Conservation (phyloP, 2,797 vertebrate genomes). For the Dendrocincla fuliginosa region DNA sequence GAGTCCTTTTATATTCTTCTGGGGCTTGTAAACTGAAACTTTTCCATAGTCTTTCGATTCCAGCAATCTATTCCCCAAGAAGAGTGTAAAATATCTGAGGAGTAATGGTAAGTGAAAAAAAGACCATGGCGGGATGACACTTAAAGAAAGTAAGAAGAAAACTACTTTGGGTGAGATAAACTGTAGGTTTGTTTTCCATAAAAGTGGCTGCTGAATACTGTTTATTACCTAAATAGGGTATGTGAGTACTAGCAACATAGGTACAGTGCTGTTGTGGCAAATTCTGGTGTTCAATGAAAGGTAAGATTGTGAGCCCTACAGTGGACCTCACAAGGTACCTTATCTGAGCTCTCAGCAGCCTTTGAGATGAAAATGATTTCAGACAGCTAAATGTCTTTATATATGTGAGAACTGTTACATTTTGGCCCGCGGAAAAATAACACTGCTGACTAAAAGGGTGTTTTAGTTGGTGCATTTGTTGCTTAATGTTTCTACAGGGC, state of each 20-base stretch:
- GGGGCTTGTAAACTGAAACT: background rate
- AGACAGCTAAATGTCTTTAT: background rate
- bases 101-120: background rate
- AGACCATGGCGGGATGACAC: rapidly evolving
- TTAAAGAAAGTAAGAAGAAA: background rate
- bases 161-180: background rate
- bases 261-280: background rate
- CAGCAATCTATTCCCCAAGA: background rate
- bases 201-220: background rate
- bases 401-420: background rate
- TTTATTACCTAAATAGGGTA: background rate
- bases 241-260: background rate
- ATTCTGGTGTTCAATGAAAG: background rate
- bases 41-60: background rate
- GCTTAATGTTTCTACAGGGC: background rate
- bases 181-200: background rate
- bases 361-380: background rate
- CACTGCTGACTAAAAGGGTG: background rate
- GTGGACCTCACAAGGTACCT: background rate
- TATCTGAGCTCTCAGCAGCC: background rate
- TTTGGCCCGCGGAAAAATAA: background rate
- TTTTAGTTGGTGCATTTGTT: background rate
- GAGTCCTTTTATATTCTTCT: background rate
- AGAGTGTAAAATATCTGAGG: background rate
- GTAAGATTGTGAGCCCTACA: background rate